Evolutionary conservation across 2,113 vertebrate species (phyloP), one percentile per base, ranked within the genome.

Genomic region (Epinephelus fuscoguttatus): DNA sequence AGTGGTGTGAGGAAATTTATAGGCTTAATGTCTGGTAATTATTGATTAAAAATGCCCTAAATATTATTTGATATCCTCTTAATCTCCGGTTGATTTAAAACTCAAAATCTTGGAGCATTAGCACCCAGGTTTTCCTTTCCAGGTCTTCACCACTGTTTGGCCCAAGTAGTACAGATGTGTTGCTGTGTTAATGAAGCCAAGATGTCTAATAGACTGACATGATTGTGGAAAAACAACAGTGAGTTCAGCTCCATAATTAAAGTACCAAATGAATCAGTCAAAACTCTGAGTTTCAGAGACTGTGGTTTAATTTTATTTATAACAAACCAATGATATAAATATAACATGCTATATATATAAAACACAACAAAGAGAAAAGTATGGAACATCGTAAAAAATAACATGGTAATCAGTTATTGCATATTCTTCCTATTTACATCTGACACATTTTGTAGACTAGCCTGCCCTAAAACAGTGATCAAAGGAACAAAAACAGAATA

Each of bases 251-350:
- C 9, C 23, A 56, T 42, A 27, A 15, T 27, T 23, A 47, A 52
- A 47, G 40, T 61, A 7, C 6, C n/a, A 61, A 13, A 80, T 64
- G 33, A 69, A 68, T 25, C 23, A 45, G 4, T 13, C 37, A 59
- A 13, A 82, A 33, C 40, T 10, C 40, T 11, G 8, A 4, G 37
- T 33, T 84, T 75, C 49, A 66, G 2, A 33, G 70, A 70, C 3
- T 57, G 0, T 33, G 11, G 52, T 72, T 74, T 69, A 33, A 63
- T 81, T 81, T 55, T 3, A 47, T 62, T 53, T 33, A 45, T 25
- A 52, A 67, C 12, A 25, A 1, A 53, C 1, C 9, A 25, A 17
- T 56, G 9, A 66, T 55, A 7, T 25, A 70, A 37, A 57, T 45
- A 47, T 49, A 62, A 33, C 52, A 72, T 75, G 17, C 4, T 69